Evolutionary conservation across 2,113 vertebrate genomes (phyloP).

Genomic region (Hippopotamus amphibius): DNA sequence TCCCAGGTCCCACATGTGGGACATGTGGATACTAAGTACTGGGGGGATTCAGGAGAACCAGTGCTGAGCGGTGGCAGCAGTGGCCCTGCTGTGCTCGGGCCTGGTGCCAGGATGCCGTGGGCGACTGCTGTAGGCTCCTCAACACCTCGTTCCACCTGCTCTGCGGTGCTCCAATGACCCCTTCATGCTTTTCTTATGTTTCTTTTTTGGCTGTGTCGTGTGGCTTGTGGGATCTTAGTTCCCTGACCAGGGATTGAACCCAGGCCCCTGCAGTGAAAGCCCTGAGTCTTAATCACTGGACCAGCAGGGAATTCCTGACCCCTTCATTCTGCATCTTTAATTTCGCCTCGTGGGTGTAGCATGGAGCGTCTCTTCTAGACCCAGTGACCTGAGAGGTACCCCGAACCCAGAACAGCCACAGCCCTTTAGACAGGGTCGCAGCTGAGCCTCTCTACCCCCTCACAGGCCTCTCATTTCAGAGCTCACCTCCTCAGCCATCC

Average conservation of each 20-base stretch:
- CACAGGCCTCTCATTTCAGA: neutral
- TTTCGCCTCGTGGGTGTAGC: accelerated
- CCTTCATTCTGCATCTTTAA: neutral
- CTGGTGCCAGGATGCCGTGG: accelerated
- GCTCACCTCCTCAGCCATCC: neutral
- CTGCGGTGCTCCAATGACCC: accelerated
- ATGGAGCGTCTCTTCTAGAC: neutral
- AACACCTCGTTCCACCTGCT: neutral
- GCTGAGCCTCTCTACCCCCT: accelerated
- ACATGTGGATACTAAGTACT: neutral
- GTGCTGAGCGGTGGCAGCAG: accelerated
- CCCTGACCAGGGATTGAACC: too few species aligned
- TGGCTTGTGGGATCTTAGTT: too few species aligned
- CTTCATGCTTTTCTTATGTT: neutral
- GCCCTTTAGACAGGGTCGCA: neutral
- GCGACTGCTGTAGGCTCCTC: neutral
- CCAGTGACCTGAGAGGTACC: neutral
- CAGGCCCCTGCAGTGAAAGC: too few species aligned
- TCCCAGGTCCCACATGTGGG: neutral
- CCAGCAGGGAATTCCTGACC: too few species aligned
- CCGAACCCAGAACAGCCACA: accelerated
- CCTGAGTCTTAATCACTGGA: too few species aligned
- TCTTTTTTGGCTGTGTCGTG: too few species aligned
- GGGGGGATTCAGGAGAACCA: neutral
- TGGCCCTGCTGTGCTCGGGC: accelerated